Evolutionary conservation across 2,113 vertebrate species (phyloP).

Genomic region (Nanorana parkeri): DNA sequence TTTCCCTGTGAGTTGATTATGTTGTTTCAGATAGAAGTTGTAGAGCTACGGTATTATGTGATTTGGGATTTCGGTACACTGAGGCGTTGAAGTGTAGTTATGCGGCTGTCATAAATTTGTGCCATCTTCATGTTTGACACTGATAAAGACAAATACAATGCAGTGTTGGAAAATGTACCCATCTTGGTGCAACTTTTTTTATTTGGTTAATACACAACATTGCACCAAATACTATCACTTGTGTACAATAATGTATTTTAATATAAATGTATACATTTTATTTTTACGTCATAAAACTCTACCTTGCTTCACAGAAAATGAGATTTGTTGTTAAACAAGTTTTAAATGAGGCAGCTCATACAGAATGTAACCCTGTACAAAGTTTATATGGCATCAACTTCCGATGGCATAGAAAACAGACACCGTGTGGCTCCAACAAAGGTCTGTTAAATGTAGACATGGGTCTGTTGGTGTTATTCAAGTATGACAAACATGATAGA

Average conservation of each 20-base stretch:
- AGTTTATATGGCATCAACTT: too few relatives aligned
- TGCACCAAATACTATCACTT: slow-evolving; percentile 18
- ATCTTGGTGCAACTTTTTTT: slow-evolving; percentile 16
- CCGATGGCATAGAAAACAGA: too few relatives aligned
- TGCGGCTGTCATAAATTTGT: slow-evolving; percentile 11
- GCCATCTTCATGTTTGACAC: slow-evolving; percentile 3
- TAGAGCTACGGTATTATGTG: slow-evolving; percentile 5
- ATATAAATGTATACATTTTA: background rate
- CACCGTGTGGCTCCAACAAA: too few relatives aligned
- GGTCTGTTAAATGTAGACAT: too few relatives aligned
- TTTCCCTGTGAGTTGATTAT: background rate
- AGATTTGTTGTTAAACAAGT: too few relatives aligned
- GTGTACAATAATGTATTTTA: slow-evolving; percentile 19
- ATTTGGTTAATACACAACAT: background rate
- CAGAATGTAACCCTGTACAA: too few relatives aligned
- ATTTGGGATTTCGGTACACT: slow-evolving; percentile 18
- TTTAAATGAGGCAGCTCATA: too few relatives aligned
- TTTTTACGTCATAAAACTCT: slow-evolving; percentile 1
- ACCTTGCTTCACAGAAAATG: background rate
- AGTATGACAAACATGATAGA: too few relatives aligned
- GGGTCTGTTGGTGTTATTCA: too few relatives aligned
- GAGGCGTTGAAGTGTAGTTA: slow-evolving; percentile 2
- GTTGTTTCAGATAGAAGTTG: background rate
- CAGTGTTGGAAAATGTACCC: slow-evolving; percentile 14
- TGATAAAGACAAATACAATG: slow-evolving; percentile 21